Evolutionary conservation across 2,888 invertebrate genomes (phyloP).

Genomic region (Drosophila phalerata): DNA sequence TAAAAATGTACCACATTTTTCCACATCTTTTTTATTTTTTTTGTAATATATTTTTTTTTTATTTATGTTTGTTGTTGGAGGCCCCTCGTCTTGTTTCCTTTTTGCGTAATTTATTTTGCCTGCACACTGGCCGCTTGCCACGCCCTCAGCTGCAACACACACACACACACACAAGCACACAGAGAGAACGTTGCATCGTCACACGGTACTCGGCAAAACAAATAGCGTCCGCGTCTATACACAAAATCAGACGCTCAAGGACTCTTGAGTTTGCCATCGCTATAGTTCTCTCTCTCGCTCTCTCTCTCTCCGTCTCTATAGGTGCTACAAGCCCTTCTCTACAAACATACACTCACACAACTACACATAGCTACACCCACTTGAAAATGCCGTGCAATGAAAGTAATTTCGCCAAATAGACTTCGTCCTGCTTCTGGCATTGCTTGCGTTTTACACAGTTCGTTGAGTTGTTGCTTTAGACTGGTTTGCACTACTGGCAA

Average conservation of each 20-base stretch:
- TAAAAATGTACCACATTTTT: conserved; percentile 28
- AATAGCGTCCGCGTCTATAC: conserved; percentile 80
- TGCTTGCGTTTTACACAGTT: conserved; percentile 51
- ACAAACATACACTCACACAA: conserved; percentile 17
- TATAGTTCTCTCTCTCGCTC: conserved; percentile 11
- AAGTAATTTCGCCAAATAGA: conserved; percentile 80
- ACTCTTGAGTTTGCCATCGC: conserved; percentile 71
- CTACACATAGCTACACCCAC: conserved; percentile 45
- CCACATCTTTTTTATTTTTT: conserved; percentile 1
- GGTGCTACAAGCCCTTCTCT: conserved; percentile 28
- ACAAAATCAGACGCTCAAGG: conserved; percentile 83
- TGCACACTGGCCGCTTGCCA: conserved; percentile 30
- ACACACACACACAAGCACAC: not conserved
- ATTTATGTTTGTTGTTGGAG: conserved; percentile 3
- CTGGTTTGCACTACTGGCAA: conserved; percentile 7
- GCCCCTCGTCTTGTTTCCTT: conserved; percentile 50
- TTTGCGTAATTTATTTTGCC: conserved; percentile 60
- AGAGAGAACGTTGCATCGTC: conserved; percentile 5
- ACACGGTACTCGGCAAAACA: conserved; percentile 63
- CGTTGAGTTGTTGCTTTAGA: conserved; percentile 35
- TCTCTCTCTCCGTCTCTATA: not conserved
- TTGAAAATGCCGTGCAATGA: conserved; percentile 74
- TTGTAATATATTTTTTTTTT: too few relatives aligned
- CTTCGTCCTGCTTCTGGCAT: conserved; percentile 49
- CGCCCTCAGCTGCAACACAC: conserved; percentile 29